Percentiles rank a stretch among this genome's conserved stretches.
Conservation (phyloP, 2,113 vertebrate genomes). For the Eptesicus fuscus region DNA sequence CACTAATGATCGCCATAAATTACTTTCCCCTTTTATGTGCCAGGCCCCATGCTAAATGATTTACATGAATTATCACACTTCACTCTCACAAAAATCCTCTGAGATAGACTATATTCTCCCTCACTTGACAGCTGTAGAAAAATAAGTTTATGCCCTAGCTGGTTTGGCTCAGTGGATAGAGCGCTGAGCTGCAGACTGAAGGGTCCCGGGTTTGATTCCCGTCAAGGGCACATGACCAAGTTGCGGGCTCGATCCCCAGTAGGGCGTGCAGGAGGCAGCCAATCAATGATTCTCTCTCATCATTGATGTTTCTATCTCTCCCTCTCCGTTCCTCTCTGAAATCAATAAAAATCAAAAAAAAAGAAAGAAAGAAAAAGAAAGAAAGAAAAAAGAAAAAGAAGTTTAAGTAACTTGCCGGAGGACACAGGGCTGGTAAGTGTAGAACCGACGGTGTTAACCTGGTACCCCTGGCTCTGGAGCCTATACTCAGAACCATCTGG, state of each 20-base stretch:
- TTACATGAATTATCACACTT: background rate
- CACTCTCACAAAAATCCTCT: background rate
- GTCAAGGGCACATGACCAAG: too few relatives aligned
- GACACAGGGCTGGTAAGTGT: background rate
- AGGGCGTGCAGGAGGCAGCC: too few relatives aligned
- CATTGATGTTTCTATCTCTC: too few relatives aligned
- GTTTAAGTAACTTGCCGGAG: background rate
- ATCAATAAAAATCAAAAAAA: too few relatives aligned
- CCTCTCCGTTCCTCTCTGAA: too few relatives aligned
- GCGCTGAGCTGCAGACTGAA: too few relatives aligned
- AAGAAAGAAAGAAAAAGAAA: too few relatives aligned
- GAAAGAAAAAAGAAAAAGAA: background rate
- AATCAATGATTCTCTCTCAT: too few relatives aligned
- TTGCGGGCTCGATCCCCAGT: too few relatives aligned
- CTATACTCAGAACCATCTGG: background rate
- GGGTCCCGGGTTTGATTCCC: too few relatives aligned
- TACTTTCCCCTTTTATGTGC: background rate
- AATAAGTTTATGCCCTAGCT: background rate
- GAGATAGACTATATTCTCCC: background rate
- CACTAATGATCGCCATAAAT: background rate
- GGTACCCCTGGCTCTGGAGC: background rate
- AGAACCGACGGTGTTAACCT: background rate
- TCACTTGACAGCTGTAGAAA: conserved; percentile 14
- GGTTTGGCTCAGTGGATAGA: too few relatives aligned
- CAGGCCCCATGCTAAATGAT: background rate